Percentiles rank a stretch among this genome's conserved stretches.
phyloP scores from a whole-genome alignment of 2,113 vertebrate species.

The Zosterops lateralis region DNA sequence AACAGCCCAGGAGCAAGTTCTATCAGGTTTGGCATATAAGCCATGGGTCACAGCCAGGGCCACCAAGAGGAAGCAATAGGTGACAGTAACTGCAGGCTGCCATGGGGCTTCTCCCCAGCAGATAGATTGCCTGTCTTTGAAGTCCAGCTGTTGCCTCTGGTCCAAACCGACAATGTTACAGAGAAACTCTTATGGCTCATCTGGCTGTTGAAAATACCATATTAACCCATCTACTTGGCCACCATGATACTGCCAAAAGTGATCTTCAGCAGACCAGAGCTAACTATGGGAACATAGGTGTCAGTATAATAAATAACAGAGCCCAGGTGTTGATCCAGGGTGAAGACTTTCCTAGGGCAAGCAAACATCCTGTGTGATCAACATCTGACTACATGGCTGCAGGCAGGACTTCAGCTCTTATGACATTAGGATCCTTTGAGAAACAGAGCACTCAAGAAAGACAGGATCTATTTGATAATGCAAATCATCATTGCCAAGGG shows the following conservation, averaged over 20 bases:
- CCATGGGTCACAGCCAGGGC: background rate
- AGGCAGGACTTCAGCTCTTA: background rate
- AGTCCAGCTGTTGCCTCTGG: background rate
- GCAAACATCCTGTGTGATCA: background rate
- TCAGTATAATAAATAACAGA: background rate
- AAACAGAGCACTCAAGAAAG: background rate
- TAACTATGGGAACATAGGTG: background rate
- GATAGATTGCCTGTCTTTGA: too few species aligned
- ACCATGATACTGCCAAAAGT: background rate
- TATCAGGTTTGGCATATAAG: background rate
- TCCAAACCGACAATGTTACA: background rate
- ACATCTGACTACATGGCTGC: background rate
- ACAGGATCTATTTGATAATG: background rate
- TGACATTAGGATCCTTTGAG: background rate
- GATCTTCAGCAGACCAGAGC: background rate
- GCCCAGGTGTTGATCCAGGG: background rate
- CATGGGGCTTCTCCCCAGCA: background rate
- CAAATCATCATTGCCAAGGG: background rate
- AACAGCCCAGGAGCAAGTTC: background rate
- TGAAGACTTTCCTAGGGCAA: background rate
- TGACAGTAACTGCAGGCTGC: background rate
- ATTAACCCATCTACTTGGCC: background rate
- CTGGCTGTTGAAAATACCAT: background rate
- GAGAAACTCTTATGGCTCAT: fast-evolving
- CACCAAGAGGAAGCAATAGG: background rate